Base-by-base conservation (phyloP, 2,113 vertebrate species). In the Salvelinus sp. region DNA sequence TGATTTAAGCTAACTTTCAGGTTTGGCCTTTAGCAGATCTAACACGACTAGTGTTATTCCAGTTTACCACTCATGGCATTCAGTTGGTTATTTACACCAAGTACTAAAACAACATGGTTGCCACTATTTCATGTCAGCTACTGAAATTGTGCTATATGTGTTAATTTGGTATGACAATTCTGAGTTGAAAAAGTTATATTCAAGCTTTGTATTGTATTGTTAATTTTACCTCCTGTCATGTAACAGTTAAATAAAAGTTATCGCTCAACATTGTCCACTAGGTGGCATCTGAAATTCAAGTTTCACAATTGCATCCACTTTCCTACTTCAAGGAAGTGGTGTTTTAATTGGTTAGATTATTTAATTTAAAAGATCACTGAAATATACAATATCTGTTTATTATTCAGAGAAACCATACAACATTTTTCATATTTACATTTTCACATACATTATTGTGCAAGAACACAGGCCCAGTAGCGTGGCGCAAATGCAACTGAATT, bases 171-270 rank as follows among this genome's bases (percentile, higher is more conserved):
- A 16, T 62, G 20, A 62, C 23, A 9, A 28, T 27, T 65, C 12
- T 2, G 12, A 25, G 3, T 66, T 28, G 5, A 66, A 66, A 12
- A 27, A 66, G 23, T 16, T 16, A 14, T 66, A 66, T 28, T 28
- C 12, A 66, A 27, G 23, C 23, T 16, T 23, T 23, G 62, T 63
- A 63, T 28, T 62, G 18, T 62, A 62, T 22, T 62, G 58, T 62
- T 22, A 13, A 22, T 85, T 87, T 82, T 66, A 76, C 77, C 76
- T 73, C 7, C 69, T 80, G 76, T 83, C 72, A 85, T 83, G 78
- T 62, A 28, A 77, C 74, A 77, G 75, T 4, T 22, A 60, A 89
- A 88, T 88, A 90, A 90, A 90, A 54, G 3, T 3, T 72, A 82
- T 84, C 77, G 81, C n/a, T n/a, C 27, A n/a, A 2, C 63, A 23